These are phyloP conservation scores for Drosophila watanabei DNA, from an alignment of 1,140 invertebrate genomes.

Conservation along the genomic window DNA sequence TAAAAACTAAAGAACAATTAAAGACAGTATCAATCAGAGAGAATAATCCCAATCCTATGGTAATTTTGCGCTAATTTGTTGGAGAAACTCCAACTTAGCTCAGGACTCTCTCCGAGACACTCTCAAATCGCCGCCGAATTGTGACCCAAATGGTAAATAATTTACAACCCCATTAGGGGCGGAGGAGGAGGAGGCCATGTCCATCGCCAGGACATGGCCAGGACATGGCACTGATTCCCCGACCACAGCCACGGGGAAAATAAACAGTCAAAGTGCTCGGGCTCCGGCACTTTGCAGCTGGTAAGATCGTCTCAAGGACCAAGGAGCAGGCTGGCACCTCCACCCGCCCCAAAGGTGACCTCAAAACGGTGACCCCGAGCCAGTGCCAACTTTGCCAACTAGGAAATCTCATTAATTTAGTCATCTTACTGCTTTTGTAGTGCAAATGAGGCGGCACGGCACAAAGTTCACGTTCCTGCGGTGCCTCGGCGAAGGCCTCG, in stretches of 20 bases:
- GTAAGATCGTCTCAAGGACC: conserved; percentile 41
- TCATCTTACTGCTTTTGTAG: conserved; percentile 52
- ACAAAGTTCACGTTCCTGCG: conserved; percentile 70
- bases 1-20: background rate
- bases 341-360: conserved; percentile 21
- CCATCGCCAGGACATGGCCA: background rate
- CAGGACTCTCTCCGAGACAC: background rate
- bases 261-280: conserved; percentile 33
- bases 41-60: conserved; percentile 5
- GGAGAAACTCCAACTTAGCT: background rate
- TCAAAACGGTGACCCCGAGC: conserved; percentile 43
- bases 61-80: conserved; percentile 14
- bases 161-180: conserved; percentile 35
- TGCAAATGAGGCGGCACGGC: conserved; percentile 72
- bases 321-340: background rate
- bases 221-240: conserved; percentile 1
- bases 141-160: conserved; percentile 23
- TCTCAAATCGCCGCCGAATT: conserved; percentile 5
- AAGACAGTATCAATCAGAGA: conserved; percentile 2
- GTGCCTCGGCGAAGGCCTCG: conserved; percentile 44
- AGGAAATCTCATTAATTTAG: conserved; percentile 77
- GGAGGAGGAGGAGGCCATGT: background rate
- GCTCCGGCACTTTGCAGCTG: conserved; percentile 32
- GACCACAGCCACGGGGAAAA: conserved; percentile 18
- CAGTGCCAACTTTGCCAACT: conserved; percentile 43